Evolutionary conservation across 2,797 vertebrate genomes (phyloP), one percentile per base, ranked within the genome.

Genomic region (Hipposideros larvatus): DNA sequence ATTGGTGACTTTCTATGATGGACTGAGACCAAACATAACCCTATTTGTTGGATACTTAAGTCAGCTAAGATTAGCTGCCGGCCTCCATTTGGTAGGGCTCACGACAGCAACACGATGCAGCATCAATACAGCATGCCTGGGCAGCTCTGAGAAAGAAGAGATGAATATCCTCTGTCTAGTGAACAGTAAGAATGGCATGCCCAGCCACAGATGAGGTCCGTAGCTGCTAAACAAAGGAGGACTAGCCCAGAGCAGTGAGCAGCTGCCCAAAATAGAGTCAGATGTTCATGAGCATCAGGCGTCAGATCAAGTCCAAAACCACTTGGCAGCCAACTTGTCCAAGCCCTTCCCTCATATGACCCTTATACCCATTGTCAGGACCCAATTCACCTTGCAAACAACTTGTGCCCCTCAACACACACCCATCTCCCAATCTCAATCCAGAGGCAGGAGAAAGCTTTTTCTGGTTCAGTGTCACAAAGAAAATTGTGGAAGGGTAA

Each of bases 91-190:
- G 73, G 21, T 13, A n/a, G 43, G 43, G 51, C 24, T 77, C 8
- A 2, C 0, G 1, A 57, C 24, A 77, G 53, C n/a, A 21, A 13
- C 24, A 10, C 3, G 2, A 24, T 3, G 1, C 11, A 57, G 74
- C 57, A 46, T 68, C 26, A 22, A 15, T 28, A 6, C 5, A 3
- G 57, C 22, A 1, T 57, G 16, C 24, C 21, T 55, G 41, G 71
- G 34, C 18, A 91, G 59, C 51, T 48, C 26, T 9, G 24, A 75
- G 88, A 75, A 28, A 57, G 37, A 63, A 55, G 3, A 89, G n/a
- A 46, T 43, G 24, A 41, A 24, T 84, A 8, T 11, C 48, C 11
- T 43, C 8, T 34, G 59, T 48, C n/a, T 26, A 34, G 4, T 48
- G 37, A 28, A 19, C 8, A 66, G 73, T 59, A 7, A 48, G 74